phyloP scores from a whole-genome alignment of 2,113 vertebrate species.

The Nothobranchius furzeri region DNA sequence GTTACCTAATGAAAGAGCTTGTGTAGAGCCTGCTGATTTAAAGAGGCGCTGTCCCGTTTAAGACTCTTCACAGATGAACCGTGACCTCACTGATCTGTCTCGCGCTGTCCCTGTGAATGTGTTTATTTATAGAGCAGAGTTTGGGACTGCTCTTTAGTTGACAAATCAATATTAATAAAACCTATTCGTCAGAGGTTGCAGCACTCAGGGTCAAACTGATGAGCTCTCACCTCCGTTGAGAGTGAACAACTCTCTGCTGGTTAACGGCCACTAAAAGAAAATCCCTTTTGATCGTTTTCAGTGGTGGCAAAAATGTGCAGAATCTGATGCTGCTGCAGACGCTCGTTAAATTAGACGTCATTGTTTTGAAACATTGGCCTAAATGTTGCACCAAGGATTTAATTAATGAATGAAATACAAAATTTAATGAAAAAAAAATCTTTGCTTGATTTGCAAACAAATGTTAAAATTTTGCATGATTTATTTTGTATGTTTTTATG shows the following conservation, averaged over 20 bases:
- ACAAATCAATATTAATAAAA: slow-evolving; percentile 71
- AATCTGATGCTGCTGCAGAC: too few species aligned
- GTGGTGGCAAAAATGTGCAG: not conserved
- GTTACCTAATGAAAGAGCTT: slow-evolving; percentile 72
- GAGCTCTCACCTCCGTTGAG: slow-evolving; percentile 39
- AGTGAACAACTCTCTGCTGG: slow-evolving; percentile 20
- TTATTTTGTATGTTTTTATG: not conserved
- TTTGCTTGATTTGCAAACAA: not conserved
- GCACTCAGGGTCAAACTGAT: slow-evolving; percentile 57
- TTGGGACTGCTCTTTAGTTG: not conserved
- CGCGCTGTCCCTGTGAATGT: not conserved
- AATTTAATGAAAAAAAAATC: not conserved
- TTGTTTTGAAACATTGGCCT: not conserved
- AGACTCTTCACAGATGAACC: slow-evolving; percentile 56
- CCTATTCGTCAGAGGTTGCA: slow-evolving; percentile 67
- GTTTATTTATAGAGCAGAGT: slow-evolving; percentile 7
- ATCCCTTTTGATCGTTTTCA: not conserved
- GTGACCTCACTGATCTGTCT: slow-evolving; percentile 9
- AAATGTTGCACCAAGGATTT: not conserved
- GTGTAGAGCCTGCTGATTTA: slow-evolving; percentile 60
- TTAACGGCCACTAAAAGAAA: slow-evolving; percentile 10
- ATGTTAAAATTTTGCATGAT: not conserved
- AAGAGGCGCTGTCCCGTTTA: slow-evolving; percentile 41
- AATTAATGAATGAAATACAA: not conserved
- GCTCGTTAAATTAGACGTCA: not conserved